Base-by-base conservation (phyloP, 2,888 invertebrate species). In the Melanostoma scalare region DNA sequence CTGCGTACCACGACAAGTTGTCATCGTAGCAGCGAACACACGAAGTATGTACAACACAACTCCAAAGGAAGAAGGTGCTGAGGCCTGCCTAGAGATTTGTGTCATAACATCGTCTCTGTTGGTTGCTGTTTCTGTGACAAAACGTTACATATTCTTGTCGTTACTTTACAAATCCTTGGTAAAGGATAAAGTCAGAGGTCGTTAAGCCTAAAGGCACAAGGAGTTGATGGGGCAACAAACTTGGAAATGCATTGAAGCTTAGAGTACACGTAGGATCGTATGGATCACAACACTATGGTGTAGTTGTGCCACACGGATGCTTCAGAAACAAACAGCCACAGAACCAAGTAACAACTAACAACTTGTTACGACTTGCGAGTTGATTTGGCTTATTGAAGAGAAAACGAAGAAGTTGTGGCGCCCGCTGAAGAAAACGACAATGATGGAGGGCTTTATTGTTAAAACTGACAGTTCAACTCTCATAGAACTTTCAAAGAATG, bases 341-440 rank as follows among this genome's bases (percentile, higher is more conserved):
- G 36, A 6, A 10, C 30, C 36, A n/a, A 55, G 71, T 50, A 61
- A 71, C 42, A 76, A 73, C 61, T 63, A 67, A 61, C 67, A 76
- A 76, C 46, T 81, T 77, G 44, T 61, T 61, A 77, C 78, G 40
- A 82, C 58, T 82, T 82, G 82, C 78, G 40, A 82, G 65, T 82
- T 82, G 82, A 82, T 82, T 82, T 82, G 78, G 73, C 82, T 82
- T 82, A 82, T 82, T 82, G 78, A 78, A 78, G 67, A 40, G n/a
- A 68, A 65, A n/a, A 72, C 33, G 55, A 58, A 20, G 56, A 82
- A 63, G 68, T 60, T 53, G 52, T 56, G 68, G 46, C 58, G 63
- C 63, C 50, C 63, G 50, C 48, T 52, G 40, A 52, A 56, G 68
- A 82, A 63, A 77, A 77, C 67, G 61, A 77, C 72, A 78, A 73